These are phyloP conservation scores for Spatula clypeata DNA, from an alignment of 2,797 vertebrate genomes.

Conservation along the genomic window DNA sequence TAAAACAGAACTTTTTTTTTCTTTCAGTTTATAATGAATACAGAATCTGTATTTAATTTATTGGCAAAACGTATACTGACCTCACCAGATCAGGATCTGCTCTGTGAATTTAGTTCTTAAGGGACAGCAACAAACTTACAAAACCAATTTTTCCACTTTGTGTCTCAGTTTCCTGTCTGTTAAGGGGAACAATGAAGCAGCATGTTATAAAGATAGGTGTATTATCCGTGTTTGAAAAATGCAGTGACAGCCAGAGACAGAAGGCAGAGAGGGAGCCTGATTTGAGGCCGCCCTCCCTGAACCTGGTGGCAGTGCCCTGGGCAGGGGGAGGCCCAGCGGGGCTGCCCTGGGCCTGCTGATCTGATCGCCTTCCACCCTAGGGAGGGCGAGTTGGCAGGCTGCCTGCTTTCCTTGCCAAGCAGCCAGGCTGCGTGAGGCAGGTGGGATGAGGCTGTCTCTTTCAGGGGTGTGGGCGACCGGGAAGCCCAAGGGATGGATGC, in stretches of 20 bases:
- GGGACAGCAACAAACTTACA: background rate
- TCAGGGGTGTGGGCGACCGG: background rate
- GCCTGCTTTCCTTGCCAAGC: fast-evolving
- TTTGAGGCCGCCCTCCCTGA: background rate
- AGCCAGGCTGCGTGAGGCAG: fast-evolving
- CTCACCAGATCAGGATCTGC: background rate
- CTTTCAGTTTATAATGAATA: background rate
- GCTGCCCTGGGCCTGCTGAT: background rate
- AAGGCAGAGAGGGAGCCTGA: background rate
- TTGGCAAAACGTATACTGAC: conserved; percentile 18
- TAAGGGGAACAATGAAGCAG: background rate
- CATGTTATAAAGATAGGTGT: background rate
- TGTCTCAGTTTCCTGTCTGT: background rate
- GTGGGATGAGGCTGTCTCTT: background rate
- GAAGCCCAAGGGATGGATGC: fast-evolving
- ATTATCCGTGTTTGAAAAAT: fast-evolving
- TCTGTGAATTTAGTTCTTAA: background rate
- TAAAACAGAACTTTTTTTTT: background rate
- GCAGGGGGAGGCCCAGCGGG: background rate
- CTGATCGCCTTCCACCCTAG: too few species aligned
- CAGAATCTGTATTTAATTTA: background rate
- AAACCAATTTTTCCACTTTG: background rate
- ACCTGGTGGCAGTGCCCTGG: fast-evolving
- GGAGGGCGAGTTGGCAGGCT: background rate
- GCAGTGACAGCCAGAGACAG: background rate